phyloP scores from a whole-genome alignment of 2,888 invertebrate genomes.

The Ormyrus nitidulus region DNA sequence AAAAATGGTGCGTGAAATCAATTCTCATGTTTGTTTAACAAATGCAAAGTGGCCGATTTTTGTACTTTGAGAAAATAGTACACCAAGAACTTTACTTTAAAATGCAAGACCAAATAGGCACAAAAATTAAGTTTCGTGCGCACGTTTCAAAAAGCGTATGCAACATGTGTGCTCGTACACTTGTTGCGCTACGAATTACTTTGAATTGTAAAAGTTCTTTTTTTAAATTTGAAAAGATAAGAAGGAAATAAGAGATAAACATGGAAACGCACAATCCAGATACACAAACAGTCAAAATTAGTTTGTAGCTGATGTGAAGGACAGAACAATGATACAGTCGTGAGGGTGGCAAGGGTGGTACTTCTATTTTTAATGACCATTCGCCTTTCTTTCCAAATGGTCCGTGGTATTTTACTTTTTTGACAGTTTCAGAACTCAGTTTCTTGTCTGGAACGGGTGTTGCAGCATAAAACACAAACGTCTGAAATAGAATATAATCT shows the following conservation, averaged over 20 bases:
- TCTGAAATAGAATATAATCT: constrained; percentile 67
- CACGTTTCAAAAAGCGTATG: too few species aligned
- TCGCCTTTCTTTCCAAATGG: constrained; percentile 78
- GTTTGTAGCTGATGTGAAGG: constrained; percentile 83
- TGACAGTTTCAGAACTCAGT: constrained; percentile 77
- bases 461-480: constrained; percentile 79
- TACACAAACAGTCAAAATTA: constrained; percentile 77
- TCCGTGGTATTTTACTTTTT: constrained; percentile 79
- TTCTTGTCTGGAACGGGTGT: constrained; percentile 78
- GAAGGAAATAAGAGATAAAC: too few species aligned
- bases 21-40: too few species aligned
- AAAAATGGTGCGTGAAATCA: background rate
- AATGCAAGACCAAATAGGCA: too few species aligned
- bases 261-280: constrained; percentile 57
- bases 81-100: too few species aligned
- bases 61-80: too few species aligned
- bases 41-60: too few species aligned
- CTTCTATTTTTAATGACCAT: constrained; percentile 80
- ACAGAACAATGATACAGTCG: constrained; percentile 84
- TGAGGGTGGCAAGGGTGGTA: constrained; percentile 85
- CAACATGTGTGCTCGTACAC: too few species aligned
- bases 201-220: too few species aligned
- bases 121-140: too few species aligned
- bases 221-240: too few species aligned
- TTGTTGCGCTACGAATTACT: too few species aligned